Conservation (phyloP, 2,888 invertebrate species). For the Altica lythri region DNA sequence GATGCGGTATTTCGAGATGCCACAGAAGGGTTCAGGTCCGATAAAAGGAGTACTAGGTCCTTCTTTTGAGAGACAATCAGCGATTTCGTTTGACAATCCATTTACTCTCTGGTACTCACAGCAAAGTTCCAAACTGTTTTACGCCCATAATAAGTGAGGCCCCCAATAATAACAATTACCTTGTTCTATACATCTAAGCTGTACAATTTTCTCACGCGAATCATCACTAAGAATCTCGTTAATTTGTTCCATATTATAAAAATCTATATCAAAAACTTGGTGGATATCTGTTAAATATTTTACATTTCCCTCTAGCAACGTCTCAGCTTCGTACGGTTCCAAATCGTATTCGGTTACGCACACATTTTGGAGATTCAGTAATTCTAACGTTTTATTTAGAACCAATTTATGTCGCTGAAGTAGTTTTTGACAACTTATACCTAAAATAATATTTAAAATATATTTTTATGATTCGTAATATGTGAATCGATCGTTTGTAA, state of each 20-base stretch:
- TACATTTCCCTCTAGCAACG: conserved; percentile 62
- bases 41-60: no score
- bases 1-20: no score
- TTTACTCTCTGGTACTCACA: no score
- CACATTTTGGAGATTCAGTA: conserved; percentile 49
- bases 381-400: conserved; percentile 26
- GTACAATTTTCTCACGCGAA: conserved; percentile 16
- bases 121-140: no score
- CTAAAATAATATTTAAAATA: conserved; percentile 13
- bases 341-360: conserved; percentile 51
- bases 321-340: conserved; percentile 73
- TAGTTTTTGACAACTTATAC: conserved; percentile 29
- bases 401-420: conserved; percentile 21
- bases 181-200: conserved; percentile 42
- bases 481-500: not conserved
- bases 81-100: no score
- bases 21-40: no score
- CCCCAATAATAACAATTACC: conserved; percentile 43
- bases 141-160: not conserved
- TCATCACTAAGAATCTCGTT: conserved; percentile 46
- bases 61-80: no score
- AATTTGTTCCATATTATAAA: conserved; percentile 63
- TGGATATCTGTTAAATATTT: conserved; percentile 65
- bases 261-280: conserved; percentile 65
- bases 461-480: not conserved